These are phyloP conservation scores for Pterostichus niger DNA, from an alignment of 2,888 invertebrate genomes.

Conservation along the genomic window DNA sequence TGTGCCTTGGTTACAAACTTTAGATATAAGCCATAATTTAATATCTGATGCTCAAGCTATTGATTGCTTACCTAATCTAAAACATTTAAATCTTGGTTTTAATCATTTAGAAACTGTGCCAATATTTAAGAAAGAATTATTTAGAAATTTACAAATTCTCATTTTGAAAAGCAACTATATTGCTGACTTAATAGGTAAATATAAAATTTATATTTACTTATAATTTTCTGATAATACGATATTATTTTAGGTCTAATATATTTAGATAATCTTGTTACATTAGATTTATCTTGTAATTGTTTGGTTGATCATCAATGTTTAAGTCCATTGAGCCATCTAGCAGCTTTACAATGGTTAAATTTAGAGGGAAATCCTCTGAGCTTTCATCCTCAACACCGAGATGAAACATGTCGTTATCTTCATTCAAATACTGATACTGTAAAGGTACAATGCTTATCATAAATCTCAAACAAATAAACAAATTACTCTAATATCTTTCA, in stretches of 20 bases:
- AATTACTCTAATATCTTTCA: slow-evolving; percentile 69
- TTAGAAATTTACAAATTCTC: slow-evolving; percentile 79
- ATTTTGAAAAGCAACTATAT: slow-evolving; percentile 83
- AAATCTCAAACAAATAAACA: not conserved
- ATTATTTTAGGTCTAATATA: slow-evolving; percentile 76
- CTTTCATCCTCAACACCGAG: slow-evolving; percentile 81
- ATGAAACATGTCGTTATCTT: slow-evolving; percentile 79
- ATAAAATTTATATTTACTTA: not conserved
- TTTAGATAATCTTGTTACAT: slow-evolving; percentile 79
- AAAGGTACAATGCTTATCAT: slow-evolving; percentile 73
- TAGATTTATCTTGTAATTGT: slow-evolving; percentile 83
- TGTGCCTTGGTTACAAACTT: slow-evolving; percentile 81
- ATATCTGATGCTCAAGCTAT: slow-evolving; percentile 79
- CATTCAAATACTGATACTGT: slow-evolving; percentile 79
- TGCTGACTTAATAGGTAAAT: slow-evolving; percentile 75
- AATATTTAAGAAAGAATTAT: slow-evolving; percentile 79
- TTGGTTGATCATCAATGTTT: slow-evolving; percentile 81
- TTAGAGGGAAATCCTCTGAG: slow-evolving; percentile 82
- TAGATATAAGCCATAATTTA: slow-evolving; percentile 84
- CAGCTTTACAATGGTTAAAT: slow-evolving; percentile 79
- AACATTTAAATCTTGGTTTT: slow-evolving; percentile 82
- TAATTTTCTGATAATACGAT: not conserved
- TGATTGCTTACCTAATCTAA: slow-evolving; percentile 81
- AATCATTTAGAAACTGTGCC: slow-evolving; percentile 82
- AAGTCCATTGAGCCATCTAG: slow-evolving; percentile 79